Conservation (phyloP, 1,140 invertebrate species). For the Vanessa atalanta region DNA sequence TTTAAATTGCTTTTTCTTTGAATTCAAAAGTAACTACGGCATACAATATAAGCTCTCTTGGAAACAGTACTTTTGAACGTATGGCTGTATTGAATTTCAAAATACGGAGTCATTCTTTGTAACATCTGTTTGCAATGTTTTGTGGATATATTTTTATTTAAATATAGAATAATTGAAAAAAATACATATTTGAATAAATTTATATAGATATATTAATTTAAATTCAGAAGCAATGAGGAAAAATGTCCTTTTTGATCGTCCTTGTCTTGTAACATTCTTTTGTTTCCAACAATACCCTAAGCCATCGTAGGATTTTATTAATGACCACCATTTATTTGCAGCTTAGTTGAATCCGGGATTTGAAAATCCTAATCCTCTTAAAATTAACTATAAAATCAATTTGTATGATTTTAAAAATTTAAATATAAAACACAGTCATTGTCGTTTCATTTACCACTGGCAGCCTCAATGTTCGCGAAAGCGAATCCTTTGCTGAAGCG, state of each 20-base stretch:
- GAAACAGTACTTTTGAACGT: not conserved
- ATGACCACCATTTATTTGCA: constrained; percentile 5
- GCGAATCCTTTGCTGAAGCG: constrained; percentile 91
- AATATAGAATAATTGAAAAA: too few species aligned
- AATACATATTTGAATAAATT: too few species aligned
- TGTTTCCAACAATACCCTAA: constrained; percentile 3
- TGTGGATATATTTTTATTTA: not conserved
- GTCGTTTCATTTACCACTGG: constrained; percentile 76
- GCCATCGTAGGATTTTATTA: constrained; percentile 9
- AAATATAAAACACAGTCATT: too few species aligned
- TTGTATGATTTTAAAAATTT: not conserved
- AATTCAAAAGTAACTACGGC: constrained; percentile 1
- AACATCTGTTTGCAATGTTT: constrained; percentile 14
- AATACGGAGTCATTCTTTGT: not conserved
- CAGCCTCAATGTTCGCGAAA: constrained; percentile 89
- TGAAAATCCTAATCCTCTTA: not conserved
- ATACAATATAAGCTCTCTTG: constrained; percentile 6
- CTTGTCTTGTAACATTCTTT: not conserved
- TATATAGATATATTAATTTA: too few species aligned
- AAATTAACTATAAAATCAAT: not conserved
- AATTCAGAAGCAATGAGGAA: too few species aligned
- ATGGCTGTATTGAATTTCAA: not conserved
- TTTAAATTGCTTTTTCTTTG: not conserved
- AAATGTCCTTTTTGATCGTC: not conserved
- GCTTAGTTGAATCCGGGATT: not conserved